A percentile compares a stretch with the other conserved stretches of the same genome.
Conservation (phyloP, 1,140 invertebrate genomes). For the Adoxophyes honmai region DNA sequence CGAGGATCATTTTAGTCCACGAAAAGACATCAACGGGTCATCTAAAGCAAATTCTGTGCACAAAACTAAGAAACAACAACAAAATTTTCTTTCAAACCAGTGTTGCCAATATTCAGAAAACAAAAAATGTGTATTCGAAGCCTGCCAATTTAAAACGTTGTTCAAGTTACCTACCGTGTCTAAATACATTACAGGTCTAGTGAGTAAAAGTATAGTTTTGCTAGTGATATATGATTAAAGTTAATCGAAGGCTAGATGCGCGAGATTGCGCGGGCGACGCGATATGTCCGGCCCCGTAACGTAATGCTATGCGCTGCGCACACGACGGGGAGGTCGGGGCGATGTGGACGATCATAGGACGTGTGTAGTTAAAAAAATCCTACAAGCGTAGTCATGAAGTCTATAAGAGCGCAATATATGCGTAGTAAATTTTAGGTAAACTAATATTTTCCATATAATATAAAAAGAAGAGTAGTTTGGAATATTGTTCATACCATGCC, state of each 20-base stretch:
- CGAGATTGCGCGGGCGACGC: constrained; percentile 36
- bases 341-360: not conserved
- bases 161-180: too few species aligned
- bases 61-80: too few species aligned
- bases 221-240: constrained; percentile 5
- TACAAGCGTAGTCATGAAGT: too few species aligned
- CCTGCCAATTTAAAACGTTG: too few species aligned
- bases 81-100: too few species aligned
- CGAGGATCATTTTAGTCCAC: not conserved
- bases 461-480: too few species aligned
- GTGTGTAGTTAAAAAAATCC: constrained; percentile 10
- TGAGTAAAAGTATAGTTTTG: not conserved
- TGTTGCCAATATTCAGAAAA: too few species aligned
- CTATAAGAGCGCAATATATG: too few species aligned
- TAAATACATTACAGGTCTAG: not conserved
- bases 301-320: constrained; percentile 38
- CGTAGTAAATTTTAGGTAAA: too few species aligned
- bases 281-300: constrained; percentile 54
- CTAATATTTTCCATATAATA: too few species aligned
- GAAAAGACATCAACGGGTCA: constrained; percentile 32
- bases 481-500: too few species aligned
- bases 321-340: constrained; percentile 28
- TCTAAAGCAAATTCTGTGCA: not conserved
- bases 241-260: constrained; percentile 34
- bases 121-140: too few species aligned